Conservation (phyloP, 2,888 invertebrate species). For the Sicus ferrugineus region DNA sequence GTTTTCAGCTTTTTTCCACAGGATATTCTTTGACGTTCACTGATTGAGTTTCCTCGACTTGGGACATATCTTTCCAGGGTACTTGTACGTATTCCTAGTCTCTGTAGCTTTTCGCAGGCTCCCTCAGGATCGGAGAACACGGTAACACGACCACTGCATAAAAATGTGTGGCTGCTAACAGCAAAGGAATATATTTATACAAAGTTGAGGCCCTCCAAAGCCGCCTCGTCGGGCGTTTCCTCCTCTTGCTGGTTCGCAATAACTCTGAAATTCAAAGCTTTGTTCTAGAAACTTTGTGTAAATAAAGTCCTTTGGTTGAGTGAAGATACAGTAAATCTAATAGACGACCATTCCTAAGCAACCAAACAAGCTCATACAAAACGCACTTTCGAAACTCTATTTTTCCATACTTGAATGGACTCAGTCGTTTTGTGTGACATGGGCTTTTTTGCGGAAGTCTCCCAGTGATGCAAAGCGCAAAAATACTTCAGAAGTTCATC, state of each 20-base stretch:
- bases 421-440: constrained; percentile 18
- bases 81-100: constrained; percentile 37
- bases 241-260: not conserved
- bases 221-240: not conserved
- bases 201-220: constrained; percentile 51
- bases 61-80: constrained; percentile 37
- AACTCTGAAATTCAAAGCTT: constrained; percentile 6
- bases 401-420: constrained; percentile 4
- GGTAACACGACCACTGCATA: constrained; percentile 46
- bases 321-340: constrained; percentile 21
- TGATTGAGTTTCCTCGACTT: constrained; percentile 35
- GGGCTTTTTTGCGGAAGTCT: constrained; percentile 5
- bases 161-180: constrained; percentile 40
- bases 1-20: constrained; percentile 63
- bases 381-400: constrained; percentile 14
- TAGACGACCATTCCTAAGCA: not conserved
- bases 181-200: constrained; percentile 63
- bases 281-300: constrained; percentile 56
- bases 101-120: constrained; percentile 38
- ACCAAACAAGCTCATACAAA: constrained; percentile 14
- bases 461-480: not conserved
- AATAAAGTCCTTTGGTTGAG: constrained; percentile 58
- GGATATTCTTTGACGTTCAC: constrained; percentile 48
- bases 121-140: constrained; percentile 42
- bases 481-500: not conserved